Conservation (phyloP, 1,140 invertebrate species). For the Pinna nobilis region DNA sequence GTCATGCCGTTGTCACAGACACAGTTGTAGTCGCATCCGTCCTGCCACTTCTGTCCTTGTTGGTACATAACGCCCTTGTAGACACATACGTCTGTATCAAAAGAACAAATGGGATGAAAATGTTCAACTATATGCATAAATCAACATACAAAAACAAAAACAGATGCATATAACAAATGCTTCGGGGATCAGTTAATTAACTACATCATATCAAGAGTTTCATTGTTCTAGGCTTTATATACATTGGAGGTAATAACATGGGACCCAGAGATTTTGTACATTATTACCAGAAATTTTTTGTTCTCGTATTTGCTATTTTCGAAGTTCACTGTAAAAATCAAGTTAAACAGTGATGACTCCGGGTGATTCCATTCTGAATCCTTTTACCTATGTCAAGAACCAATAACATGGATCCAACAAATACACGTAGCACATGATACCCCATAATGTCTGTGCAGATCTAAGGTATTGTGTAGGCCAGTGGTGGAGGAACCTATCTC, state of each 20-base stretch:
- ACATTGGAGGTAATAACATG: background rate
- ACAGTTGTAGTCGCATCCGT: conserved; percentile 63
- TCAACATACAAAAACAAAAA: background rate
- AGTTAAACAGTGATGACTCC: no score
- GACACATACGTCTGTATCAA: conserved; percentile 52
- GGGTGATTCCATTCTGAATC: no score
- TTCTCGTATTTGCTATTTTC: no score
- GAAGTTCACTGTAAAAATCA: no score
- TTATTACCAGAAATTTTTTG: no score
- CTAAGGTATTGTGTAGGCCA: no score
- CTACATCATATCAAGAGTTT: background rate
- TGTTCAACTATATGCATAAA: background rate
- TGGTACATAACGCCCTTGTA: conserved; percentile 62
- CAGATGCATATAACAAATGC: background rate
- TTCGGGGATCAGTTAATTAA: background rate
- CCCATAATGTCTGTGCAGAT: no score
- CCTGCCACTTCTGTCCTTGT: conserved; percentile 62
- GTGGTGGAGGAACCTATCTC: no score
- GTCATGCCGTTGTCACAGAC: conserved; percentile 54
- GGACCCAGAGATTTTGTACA: no score
- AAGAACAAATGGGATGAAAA: background rate
- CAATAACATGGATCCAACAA: no score
- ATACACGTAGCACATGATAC: no score
- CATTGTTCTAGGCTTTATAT: background rate
- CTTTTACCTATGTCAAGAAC: no score